Percentiles rank a stretch among this genome's conserved stretches.
Conservation (phyloP, 2,797 vertebrate genomes). For the Glossophaga mutica region DNA sequence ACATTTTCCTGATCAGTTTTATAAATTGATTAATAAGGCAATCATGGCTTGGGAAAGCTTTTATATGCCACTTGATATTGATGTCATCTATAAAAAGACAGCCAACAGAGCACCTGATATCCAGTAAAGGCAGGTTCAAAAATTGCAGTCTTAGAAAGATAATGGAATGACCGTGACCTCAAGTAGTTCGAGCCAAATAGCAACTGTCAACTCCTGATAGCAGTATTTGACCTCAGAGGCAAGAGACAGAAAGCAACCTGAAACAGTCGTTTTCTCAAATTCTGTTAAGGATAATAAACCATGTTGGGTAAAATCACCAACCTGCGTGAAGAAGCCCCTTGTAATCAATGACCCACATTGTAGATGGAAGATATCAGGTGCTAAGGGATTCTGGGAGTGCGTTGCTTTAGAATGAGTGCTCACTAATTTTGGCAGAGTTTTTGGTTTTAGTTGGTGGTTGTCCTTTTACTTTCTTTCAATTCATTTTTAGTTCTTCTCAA, state of each 20-base stretch:
- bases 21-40: conserved; percentile 68
- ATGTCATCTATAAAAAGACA: conserved; percentile 68
- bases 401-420: background rate
- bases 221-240: conserved; percentile 63
- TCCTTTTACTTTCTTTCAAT: conserved; percentile 1
- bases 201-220: conserved; percentile 68
- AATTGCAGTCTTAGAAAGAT: conserved; percentile 65
- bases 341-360: background rate
- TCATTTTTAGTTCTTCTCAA: background rate
- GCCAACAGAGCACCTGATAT: conserved; percentile 47
- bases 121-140: conserved; percentile 48
- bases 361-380: background rate
- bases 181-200: conserved; percentile 63
- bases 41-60: conserved; percentile 56
- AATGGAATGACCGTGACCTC: conserved; percentile 68
- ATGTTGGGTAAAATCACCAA: background rate
- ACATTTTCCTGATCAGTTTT: conserved; percentile 56
- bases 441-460: background rate
- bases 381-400: background rate
- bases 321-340: background rate
- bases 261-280: conserved; percentile 63
- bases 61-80: conserved; percentile 61
- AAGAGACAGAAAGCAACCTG: conserved; percentile 57
- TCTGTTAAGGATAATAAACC: conserved; percentile 58
- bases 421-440: background rate